Base-by-base conservation (phyloP, 2,113 vertebrate genomes). In the Microtus oregoni region DNA sequence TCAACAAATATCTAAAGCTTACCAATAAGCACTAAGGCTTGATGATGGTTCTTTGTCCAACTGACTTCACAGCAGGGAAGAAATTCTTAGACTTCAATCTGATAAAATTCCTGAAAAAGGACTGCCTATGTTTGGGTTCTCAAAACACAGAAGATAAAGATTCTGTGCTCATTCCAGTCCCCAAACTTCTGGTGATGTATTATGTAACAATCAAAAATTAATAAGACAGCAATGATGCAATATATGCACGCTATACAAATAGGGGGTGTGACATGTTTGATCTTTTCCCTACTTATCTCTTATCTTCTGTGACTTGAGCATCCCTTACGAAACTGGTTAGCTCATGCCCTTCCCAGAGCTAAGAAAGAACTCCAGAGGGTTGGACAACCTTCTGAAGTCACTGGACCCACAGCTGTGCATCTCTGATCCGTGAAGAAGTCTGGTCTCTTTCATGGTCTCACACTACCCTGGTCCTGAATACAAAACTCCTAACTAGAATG, bases 371-470 rank as follows among this genome's bases (percentile, higher is more conserved):
- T 76, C 9, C 30, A 20, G 30, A 67, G 55, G 10, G 6, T 20
- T 55, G 15, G 13, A 44, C 11, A 65, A 13, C 14, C 35, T 55
- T 67, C 50, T 79, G 41, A 85, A 73, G 41, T 78, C 30, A 28
- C 0, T 5, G n/a, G 38, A 55, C 32, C 58, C 13, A 61, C 20
- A 38, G 0, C 35, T 3, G 13, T 47, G 15, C 19, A 11, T 28
- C 17, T 3, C 19, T 7, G 11, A 0, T 0, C 38, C 9, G 0
- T 35, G 26, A 50, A 47, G 28, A 72, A 6, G 3, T 32, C 15
- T 55, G n/a, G 14, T 47, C 19, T n/a, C 13, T 24, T 32, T n/a
- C 32, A 15, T 15, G 28, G 22, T 8, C 28, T 47, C 30, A n/a
- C 52, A 11, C 12, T 32, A 8, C 15, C 3, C 32, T 61, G 2